Percentiles rank a stretch among this genome's conserved stretches.
These are phyloP conservation scores for Pheosia tremula DNA, from an alignment of 2,888 invertebrate species.

Conservation along the genomic window DNA sequence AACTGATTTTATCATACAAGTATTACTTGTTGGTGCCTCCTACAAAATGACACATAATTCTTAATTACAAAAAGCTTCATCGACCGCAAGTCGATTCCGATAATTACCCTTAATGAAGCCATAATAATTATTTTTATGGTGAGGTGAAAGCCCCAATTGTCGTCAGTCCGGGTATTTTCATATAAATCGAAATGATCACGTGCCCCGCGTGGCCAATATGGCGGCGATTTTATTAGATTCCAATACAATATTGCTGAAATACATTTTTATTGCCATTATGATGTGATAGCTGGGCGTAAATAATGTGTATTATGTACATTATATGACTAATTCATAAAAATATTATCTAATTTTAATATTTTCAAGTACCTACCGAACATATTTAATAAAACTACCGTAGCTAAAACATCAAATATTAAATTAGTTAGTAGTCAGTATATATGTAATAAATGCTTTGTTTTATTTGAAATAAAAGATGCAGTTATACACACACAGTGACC, in stretches of 20 bases:
- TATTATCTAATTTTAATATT: slow-evolving; percentile 2
- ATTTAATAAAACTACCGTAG: no score
- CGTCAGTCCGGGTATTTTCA: slow-evolving; percentile 29
- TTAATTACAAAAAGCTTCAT: not conserved
- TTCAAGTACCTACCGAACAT: no score
- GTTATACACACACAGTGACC: no score
- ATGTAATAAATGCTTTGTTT: no score
- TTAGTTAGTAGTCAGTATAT: no score
- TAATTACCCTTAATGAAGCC: slow-evolving; percentile 27
- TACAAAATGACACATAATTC: no score
- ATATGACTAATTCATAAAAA: not conserved
- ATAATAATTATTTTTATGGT: slow-evolving; percentile 18
- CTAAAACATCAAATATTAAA: no score
- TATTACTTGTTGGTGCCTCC: no score
- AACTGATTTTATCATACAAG: not conserved
- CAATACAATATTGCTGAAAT: slow-evolving; percentile 30
- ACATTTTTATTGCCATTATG: slow-evolving; percentile 29
- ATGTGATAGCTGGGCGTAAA: slow-evolving; percentile 17
- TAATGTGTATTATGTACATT: slow-evolving; percentile 6
- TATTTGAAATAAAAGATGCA: no score
- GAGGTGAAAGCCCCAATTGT: slow-evolving; percentile 17
- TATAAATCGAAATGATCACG: slow-evolving; percentile 36
- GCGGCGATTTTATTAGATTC: slow-evolving; percentile 31
- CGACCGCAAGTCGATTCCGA: slow-evolving; percentile 8
- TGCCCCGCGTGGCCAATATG: slow-evolving; percentile 9